Percentiles rank a stretch among this genome's conserved stretches.
Conservation (phyloP, 92 coral and sea anemone genomes). For the Bergia puertoricense region DNA sequence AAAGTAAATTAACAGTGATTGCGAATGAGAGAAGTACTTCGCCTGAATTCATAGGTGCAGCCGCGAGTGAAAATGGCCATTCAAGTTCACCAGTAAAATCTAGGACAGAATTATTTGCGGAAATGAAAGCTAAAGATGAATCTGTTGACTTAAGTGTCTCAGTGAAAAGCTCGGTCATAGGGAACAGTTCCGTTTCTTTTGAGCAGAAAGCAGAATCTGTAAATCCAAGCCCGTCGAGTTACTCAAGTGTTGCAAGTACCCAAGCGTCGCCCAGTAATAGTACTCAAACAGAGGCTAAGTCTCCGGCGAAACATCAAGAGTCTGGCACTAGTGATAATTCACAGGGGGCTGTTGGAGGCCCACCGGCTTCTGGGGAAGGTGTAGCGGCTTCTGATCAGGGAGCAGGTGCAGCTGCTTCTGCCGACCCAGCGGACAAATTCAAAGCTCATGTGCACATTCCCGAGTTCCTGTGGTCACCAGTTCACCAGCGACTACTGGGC, state of each 20-base stretch:
- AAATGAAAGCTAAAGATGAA: slow-evolving; percentile 65
- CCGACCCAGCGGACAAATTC: slow-evolving; percentile 61
- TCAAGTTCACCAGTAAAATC: background rate
- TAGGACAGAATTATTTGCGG: slow-evolving; percentile 46
- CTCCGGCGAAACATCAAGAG: background rate
- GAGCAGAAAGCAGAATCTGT: slow-evolving; percentile 22
- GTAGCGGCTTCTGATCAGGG: slow-evolving; percentile 47
- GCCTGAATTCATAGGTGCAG: slow-evolving; percentile 7
- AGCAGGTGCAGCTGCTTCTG: slow-evolving; percentile 45
- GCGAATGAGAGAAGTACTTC: background rate
- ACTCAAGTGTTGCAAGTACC: slow-evolving; percentile 35
- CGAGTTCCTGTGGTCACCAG: slow-evolving; percentile 94
- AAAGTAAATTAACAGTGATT: background rate
- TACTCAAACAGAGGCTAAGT: background rate
- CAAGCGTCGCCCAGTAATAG: slow-evolving; percentile 37
- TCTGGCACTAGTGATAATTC: background rate
- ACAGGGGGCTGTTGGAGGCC: background rate
- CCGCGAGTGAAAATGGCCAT: background rate
- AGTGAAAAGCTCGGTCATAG: slow-evolving; percentile 80
- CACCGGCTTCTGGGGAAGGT: slow-evolving; percentile 42
- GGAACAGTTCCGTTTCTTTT: slow-evolving; percentile 30
- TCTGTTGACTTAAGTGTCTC: slow-evolving; percentile 68
- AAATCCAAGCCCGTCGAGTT: background rate
- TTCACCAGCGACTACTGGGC: slow-evolving; percentile 93
- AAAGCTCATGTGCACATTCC: slow-evolving; percentile 88